Percentiles rank a stretch among this genome's conserved stretches.
phyloP scores from a whole-genome alignment of 2,888 invertebrate genomes.

The Strigamia maritima region DNA sequence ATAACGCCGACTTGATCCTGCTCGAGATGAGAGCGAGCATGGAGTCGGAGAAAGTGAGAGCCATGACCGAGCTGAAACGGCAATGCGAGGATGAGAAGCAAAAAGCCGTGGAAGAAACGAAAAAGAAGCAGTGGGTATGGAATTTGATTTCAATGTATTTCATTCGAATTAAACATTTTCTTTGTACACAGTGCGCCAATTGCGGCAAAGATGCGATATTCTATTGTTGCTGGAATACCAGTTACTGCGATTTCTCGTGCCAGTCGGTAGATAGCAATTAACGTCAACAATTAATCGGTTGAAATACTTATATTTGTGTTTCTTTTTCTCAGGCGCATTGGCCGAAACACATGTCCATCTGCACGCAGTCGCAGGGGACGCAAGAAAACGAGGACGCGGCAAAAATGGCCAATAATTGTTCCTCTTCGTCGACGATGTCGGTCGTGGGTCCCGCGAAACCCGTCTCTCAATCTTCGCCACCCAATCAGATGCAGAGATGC shows the following conservation, averaged over 20 bases:
- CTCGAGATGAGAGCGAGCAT: conserved; percentile 67
- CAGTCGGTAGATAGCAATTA: conserved; percentile 53
- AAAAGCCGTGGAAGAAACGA: conserved; percentile 70
- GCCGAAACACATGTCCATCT: conserved; percentile 68
- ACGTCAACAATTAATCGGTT: background rate
- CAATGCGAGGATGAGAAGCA: conserved; percentile 68
- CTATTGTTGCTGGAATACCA: conserved; percentile 95
- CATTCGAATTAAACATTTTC: background rate
- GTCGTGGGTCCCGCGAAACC: background rate
- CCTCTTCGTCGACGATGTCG: background rate
- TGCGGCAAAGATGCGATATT: conserved; percentile 85
- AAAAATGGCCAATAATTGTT: background rate
- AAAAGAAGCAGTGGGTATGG: conserved; percentile 77
- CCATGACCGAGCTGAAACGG: conserved; percentile 64
- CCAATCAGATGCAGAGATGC: background rate
- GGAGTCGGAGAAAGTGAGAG: conserved; percentile 67
- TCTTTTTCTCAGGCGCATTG: conserved; percentile 66
- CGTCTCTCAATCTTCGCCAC: background rate
- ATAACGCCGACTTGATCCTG: conserved; percentile 66
- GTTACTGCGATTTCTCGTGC: conserved; percentile 86
- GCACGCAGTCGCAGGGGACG: conserved; percentile 53
- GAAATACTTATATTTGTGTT: background rate
- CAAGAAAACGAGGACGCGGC: background rate
- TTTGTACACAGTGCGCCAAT: conserved; percentile 63
- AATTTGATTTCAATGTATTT: background rate